Evolutionary conservation across 1,140 invertebrate genomes (phyloP), one percentile per base, ranked within the genome.

Genomic region (Drosophila yakuba): DNA sequence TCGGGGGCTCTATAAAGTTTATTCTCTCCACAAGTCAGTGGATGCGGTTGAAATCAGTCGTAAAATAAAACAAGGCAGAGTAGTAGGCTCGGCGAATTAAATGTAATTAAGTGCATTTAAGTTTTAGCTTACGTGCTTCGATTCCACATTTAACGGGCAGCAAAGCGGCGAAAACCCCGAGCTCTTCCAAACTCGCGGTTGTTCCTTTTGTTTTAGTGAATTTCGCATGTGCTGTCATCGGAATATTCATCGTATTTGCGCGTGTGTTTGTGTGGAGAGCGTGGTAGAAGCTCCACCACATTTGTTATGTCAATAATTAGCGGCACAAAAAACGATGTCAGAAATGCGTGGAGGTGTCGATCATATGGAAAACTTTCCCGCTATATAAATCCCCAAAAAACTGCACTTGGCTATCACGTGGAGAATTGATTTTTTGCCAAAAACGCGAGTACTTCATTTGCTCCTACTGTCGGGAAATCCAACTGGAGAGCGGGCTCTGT

Each of bases 251-350:
- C 32, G 3, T 47, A 36, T 39, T 36, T 67, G 23, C 36, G 23
- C 36, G 2, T 45, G 48, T 66, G 44, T 61, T 44, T 25, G 57
- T 15, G 23, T 3, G 20, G 35, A 48, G 14, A 59, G n/a, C 15
- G 5, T 43, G 58, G 32, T 23, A 48, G 48, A n/a, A 36, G 54
- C 54, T 57, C 23, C 62, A 41, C 66, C 80, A 52, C 79, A 80
- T 89, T 86, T 88, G 83, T 88, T 88, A 88, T 88, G 83, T 88
- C 83, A 88, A 88, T 88, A 88, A 88, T 88, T 89, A 88, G 82
- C 84, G 79, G 59, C 51, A n/a, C 60, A 73, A 74, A 71, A 67
- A 60, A 59, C 48, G 3, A 44, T 20, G 25, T 35, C 56, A 71
- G 63, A 63, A 78, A 64, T 77, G 83, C 84, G 83, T 86, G 58